phyloP scores from a whole-genome alignment of 2,113 vertebrate genomes.

The Colinus virginianus region DNA sequence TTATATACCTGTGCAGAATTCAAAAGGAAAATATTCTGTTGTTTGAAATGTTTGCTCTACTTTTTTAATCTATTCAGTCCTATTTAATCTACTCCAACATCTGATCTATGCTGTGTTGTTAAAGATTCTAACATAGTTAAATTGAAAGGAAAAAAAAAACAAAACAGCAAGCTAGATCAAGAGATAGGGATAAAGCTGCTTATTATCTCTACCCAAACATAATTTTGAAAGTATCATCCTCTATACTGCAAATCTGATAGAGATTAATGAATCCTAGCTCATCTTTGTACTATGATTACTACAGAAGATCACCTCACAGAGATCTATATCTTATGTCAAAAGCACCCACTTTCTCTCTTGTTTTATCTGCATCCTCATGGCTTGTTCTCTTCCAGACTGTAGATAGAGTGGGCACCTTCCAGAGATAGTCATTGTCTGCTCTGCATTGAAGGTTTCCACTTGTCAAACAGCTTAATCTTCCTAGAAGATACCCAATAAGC shows the following conservation, averaged over 20 bases:
- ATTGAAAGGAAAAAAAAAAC: neutral
- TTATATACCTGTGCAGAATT: neutral
- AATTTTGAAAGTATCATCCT: neutral
- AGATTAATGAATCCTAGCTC: neutral
- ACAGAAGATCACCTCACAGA: neutral
- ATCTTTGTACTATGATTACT: neutral
- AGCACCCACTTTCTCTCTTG: neutral
- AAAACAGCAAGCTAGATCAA: neutral
- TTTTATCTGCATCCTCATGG: neutral
- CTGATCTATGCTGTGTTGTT: neutral
- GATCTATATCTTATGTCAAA: neutral
- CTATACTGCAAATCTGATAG: neutral
- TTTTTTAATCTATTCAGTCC: neutral
- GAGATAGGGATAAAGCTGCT: neutral
- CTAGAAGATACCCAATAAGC: neutral
- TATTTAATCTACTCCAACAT: neutral
- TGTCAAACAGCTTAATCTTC: neutral
- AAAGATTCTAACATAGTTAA: neutral
- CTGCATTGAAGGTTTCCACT: neutral
- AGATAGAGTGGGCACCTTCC: neutral
- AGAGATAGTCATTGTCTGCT: neutral
- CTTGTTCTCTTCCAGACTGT: neutral
- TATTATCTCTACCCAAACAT: neutral
- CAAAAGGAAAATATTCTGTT: neutral
- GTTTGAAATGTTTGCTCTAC: neutral